phyloP scores from a whole-genome alignment of 2,888 invertebrate species.

The Phortica magna region DNA sequence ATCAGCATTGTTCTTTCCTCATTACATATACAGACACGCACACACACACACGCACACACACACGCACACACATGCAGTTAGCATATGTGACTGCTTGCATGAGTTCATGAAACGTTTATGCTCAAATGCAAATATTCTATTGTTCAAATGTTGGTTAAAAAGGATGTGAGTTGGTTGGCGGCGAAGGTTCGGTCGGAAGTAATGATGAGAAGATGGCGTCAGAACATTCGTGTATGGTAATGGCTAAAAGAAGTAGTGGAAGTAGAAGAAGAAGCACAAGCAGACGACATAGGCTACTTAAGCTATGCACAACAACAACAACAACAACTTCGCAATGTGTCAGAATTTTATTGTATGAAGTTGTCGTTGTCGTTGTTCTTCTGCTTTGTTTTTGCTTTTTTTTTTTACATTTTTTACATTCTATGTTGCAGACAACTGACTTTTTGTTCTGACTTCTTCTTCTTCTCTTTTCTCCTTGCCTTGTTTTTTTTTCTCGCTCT shows the following conservation, averaged over 20 bases:
- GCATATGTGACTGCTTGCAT: background rate
- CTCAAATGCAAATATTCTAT: conserved; percentile 24
- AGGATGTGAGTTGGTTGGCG: background rate
- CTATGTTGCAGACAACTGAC: conserved; percentile 10
- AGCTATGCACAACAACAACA: conserved; percentile 67
- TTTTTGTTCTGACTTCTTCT: background rate
- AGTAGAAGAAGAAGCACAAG: background rate
- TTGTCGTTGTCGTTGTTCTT: conserved; percentile 65
- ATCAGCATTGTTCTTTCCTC: conserved; percentile 37
- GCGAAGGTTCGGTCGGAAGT: too few species aligned
- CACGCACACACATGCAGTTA: background rate
- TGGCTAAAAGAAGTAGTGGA: background rate
- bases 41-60: background rate
- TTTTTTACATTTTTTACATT: conserved; percentile 26
- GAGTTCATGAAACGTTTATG: conserved; percentile 15
- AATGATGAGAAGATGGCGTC: too few species aligned
- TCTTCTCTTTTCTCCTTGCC: conserved; percentile 57
- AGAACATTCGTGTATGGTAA: too few species aligned
- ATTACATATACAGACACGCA: background rate
- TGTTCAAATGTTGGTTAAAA: conserved; percentile 8
- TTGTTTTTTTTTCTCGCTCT: conserved; percentile 62
- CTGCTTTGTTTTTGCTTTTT: conserved; percentile 55
- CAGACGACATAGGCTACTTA: conserved; percentile 63
- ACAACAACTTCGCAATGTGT: conserved; percentile 74
- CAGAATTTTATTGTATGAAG: conserved; percentile 73